Evolutionary conservation across 2,797 vertebrate species (phyloP).

Genomic region (Clarias pachynema): DNA sequence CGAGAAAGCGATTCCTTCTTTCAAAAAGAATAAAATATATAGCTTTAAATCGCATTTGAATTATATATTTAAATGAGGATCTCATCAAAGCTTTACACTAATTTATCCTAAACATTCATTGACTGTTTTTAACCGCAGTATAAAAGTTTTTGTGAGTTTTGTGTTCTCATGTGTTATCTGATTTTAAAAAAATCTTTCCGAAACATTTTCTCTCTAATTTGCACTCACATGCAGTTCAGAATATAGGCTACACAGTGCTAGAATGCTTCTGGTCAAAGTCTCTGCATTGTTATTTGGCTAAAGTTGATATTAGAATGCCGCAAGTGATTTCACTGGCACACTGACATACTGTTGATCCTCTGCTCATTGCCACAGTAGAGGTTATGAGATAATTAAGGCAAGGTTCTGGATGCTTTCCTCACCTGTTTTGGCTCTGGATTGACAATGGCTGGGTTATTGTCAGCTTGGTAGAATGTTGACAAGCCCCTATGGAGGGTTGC

Average conservation of each 20-base stretch:
- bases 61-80: background rate
- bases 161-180: background rate
- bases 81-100: background rate
- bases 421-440: constrained; percentile 23
- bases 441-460: constrained; percentile 26
- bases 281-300: background rate
- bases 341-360: background rate
- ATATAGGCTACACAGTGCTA: background rate
- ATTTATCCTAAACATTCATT: background rate
- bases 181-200: background rate
- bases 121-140: no score
- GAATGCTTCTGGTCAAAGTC: constrained; percentile 5
- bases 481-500: constrained; percentile 30
- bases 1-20: background rate
- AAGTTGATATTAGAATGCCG: background rate
- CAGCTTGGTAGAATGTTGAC: constrained; percentile 42
- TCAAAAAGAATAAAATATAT: no score
- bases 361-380: background rate
- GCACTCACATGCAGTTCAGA: background rate
- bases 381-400: constrained; percentile 19
- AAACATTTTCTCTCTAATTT: background rate
- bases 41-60: background rate
- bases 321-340: constrained; percentile 8
- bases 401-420: constrained; percentile 20
- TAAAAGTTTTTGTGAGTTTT: background rate